phyloP scores from a whole-genome alignment of 2,797 vertebrate genomes.

The Spea hammondii region DNA sequence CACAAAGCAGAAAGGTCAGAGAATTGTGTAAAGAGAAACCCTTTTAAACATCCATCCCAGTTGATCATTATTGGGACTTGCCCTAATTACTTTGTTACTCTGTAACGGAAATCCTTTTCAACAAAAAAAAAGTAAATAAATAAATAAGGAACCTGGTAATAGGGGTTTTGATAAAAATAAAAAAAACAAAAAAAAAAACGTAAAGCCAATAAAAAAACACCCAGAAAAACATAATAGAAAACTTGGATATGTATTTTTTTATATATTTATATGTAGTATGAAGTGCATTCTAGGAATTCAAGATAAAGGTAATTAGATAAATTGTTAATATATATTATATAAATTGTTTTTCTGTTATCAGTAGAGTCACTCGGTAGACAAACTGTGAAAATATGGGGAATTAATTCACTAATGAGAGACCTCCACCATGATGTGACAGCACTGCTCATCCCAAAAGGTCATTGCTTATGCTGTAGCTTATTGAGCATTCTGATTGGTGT shows the following conservation, averaged over 20 bases:
- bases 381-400: not conserved
- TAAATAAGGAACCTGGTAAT: conserved; percentile 1
- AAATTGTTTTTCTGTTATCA: not conserved
- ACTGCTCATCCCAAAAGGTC: conserved; percentile 33
- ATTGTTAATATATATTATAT: not conserved
- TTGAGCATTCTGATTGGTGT: conserved; percentile 41
- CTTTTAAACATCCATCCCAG: conserved; percentile 45
- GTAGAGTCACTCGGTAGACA: not conserved
- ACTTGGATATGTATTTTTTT: too few species aligned
- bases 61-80: conserved; percentile 40
- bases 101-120: conserved; percentile 14
- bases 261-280: too few species aligned
- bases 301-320: not conserved
- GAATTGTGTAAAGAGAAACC: conserved; percentile 44
- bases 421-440: conserved; percentile 11
- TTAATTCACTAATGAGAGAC: conserved; percentile 21
- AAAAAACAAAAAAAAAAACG: too few species aligned
- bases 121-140: not conserved
- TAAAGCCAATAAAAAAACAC: too few species aligned
- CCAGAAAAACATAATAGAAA: too few species aligned
- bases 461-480: conserved; percentile 35
- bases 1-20: conserved; percentile 48
- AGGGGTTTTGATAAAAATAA: not conserved
- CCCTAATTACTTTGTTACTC: conserved; percentile 40
- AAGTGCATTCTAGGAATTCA: too few species aligned